Conservation (phyloP, 2,113 vertebrate species). For the Nematolebias whitei region DNA sequence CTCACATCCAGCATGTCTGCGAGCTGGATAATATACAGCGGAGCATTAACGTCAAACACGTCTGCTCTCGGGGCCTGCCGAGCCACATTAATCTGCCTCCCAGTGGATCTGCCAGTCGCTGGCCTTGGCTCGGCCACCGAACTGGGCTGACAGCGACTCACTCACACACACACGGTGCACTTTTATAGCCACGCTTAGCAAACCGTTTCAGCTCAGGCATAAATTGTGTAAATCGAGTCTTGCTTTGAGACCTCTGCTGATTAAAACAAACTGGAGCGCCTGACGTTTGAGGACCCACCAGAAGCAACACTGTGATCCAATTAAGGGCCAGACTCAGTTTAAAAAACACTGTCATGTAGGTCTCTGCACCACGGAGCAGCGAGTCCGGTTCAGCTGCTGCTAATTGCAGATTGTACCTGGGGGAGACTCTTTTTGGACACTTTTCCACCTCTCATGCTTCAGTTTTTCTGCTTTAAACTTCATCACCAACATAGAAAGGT, state of each 20-base stretch:
- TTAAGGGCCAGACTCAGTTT: slow-evolving; percentile 54
- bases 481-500: too few relatives aligned
- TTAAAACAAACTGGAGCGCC: slow-evolving; percentile 73
- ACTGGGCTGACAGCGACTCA: slow-evolving; percentile 58
- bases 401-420: slow-evolving; percentile 40
- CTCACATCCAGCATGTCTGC: slow-evolving; percentile 75
- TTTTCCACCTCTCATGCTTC: too few relatives aligned
- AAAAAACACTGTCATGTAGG: slow-evolving; percentile 49
- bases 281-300: slow-evolving; percentile 72
- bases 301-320: slow-evolving; percentile 71
- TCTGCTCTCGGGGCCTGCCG: slow-evolving; percentile 73
- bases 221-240: slow-evolving; percentile 69
- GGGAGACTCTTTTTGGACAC: slow-evolving; percentile 42
- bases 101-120: slow-evolving; percentile 68
- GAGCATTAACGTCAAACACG: slow-evolving; percentile 83
- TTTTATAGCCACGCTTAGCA: slow-evolving; percentile 58
- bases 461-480: too few relatives aligned
- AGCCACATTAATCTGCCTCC: slow-evolving; percentile 77
- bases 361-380: slow-evolving; percentile 21
- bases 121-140: slow-evolving; percentile 67
- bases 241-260: slow-evolving; percentile 69
- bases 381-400: slow-evolving; percentile 23
- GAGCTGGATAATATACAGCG: slow-evolving; percentile 80
- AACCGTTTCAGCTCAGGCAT: slow-evolving; percentile 61
- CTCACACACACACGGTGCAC: slow-evolving; percentile 40